Conservation (phyloP, 2,888 invertebrate genomes). For the Prosopocoilus inquinatus region DNA sequence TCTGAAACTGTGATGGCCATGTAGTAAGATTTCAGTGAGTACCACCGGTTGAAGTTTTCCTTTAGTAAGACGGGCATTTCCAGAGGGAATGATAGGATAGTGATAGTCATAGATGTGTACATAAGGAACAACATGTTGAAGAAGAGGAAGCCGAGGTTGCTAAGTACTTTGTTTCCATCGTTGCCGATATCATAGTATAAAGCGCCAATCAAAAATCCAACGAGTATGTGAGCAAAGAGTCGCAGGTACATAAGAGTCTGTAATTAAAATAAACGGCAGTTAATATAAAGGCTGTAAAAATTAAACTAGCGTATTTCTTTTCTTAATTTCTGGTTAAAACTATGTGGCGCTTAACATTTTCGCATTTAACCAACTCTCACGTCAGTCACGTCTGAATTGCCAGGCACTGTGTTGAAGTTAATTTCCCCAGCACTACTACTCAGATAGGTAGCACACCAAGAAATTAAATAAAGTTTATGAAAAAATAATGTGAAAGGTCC, state of each 20-base stretch:
- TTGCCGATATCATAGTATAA: slow-evolving; percentile 95
- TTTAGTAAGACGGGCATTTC: slow-evolving; percentile 94
- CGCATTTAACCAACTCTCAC: too few relatives aligned
- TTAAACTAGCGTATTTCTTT: too few relatives aligned
- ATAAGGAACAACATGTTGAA: slow-evolving; percentile 98
- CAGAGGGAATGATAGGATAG: slow-evolving; percentile 93
- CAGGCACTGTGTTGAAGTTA: too few relatives aligned
- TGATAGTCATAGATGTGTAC: slow-evolving; percentile 99
- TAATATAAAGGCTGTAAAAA: too few relatives aligned
- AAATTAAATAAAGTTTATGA: slow-evolving; percentile 3
- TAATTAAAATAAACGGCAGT: too few relatives aligned
- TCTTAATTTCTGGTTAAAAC: too few relatives aligned
- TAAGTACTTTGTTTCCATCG: slow-evolving; percentile 93
- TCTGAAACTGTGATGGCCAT: slow-evolving; percentile 94
- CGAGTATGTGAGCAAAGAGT: slow-evolving; percentile 88
- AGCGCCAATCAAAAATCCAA: slow-evolving; percentile 91
- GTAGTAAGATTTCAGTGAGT: slow-evolving; percentile 91
- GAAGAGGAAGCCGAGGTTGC: slow-evolving; percentile 95
- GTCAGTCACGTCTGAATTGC: too few relatives aligned
- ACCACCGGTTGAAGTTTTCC: slow-evolving; percentile 97
- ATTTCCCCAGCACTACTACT: too few relatives aligned
- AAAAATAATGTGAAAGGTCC: slow-evolving; percentile 39
- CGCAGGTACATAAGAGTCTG: slow-evolving; percentile 95
- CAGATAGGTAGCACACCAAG: slow-evolving; percentile 13
- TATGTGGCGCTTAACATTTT: too few relatives aligned